Conservation (phyloP, 2,888 invertebrate species). For the Cheilosia soror region DNA sequence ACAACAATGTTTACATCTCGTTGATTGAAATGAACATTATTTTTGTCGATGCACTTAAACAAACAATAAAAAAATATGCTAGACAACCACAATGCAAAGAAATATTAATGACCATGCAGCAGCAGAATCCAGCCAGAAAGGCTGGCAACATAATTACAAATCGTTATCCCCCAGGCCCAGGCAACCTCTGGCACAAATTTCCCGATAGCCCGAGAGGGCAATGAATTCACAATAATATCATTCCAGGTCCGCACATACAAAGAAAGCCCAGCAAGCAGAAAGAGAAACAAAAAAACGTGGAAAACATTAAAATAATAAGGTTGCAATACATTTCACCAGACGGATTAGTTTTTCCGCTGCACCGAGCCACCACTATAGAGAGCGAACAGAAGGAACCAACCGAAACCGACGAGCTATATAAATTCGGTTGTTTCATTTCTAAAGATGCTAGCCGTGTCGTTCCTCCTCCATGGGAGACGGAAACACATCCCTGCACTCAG, state of each 20-base stretch:
- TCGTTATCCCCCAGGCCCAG: slow-evolving; percentile 48
- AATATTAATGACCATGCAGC: slow-evolving; percentile 55
- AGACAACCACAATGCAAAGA: slow-evolving; percentile 32
- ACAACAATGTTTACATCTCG: slow-evolving; percentile 52
- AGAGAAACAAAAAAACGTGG: slow-evolving; percentile 11
- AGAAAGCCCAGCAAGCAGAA: slow-evolving; percentile 7
- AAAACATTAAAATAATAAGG: slow-evolving; percentile 73
- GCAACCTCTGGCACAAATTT: slow-evolving; percentile 42
- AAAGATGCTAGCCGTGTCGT: slow-evolving; percentile 33
- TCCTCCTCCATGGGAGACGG: background rate
- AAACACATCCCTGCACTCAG: slow-evolving; percentile 22
- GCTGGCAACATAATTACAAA: slow-evolving; percentile 64
- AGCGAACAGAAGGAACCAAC: slow-evolving; percentile 16
- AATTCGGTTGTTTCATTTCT: slow-evolving; percentile 38
- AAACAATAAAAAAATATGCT: slow-evolving; percentile 29
- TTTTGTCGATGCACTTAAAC: slow-evolving; percentile 61
- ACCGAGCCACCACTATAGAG: slow-evolving; percentile 16
- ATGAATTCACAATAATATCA: slow-evolving; percentile 52
- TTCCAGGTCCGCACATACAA: slow-evolving; percentile 30
- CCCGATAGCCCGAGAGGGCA: slow-evolving; percentile 55
- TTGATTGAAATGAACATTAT: slow-evolving; percentile 62
- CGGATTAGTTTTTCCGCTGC: slow-evolving; percentile 72
- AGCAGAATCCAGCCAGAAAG: slow-evolving; percentile 8
- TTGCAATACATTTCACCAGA: slow-evolving; percentile 71
- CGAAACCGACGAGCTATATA: slow-evolving; percentile 5